Conservation (phyloP, 2,888 invertebrate genomes). For the Adineta ricciae region DNA sequence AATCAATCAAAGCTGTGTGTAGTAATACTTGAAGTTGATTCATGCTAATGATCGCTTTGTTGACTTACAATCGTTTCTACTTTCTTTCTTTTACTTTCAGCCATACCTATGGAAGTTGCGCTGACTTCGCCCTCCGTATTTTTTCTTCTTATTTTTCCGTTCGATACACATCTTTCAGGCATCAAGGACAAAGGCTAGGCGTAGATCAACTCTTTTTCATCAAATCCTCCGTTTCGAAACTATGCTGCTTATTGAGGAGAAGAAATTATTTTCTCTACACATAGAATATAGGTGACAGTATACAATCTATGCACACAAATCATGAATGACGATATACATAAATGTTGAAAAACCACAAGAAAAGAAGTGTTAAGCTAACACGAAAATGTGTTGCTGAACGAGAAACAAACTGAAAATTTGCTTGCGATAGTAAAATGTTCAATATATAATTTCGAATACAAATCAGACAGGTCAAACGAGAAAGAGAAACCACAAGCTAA, state of each 20-base stretch:
- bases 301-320: conserved; percentile 62
- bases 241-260: too few species aligned
- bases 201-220: too few species aligned
- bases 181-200: background rate
- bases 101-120: background rate
- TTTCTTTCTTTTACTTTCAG: background rate
- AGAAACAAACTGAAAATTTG: conserved; percentile 14
- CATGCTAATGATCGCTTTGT: conserved; percentile 37
- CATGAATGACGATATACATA: background rate
- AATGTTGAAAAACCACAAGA: conserved; percentile 45
- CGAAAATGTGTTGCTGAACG: conserved; percentile 61
- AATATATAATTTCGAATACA: background rate
- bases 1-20: conserved; percentile 47
- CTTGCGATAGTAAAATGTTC: background rate
- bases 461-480: background rate
- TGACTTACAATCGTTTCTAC: background rate
- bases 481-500: background rate
- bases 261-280: conserved; percentile 54
- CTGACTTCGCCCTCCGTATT: conserved; percentile 49
- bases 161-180: background rate
- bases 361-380: conserved; percentile 71
- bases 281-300: conserved; percentile 60
- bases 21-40: conserved; percentile 48
- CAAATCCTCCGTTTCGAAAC: too few species aligned
- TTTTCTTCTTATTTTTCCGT: conserved; percentile 39